These are phyloP conservation scores for Clanis bilineata DNA, from an alignment of 2,888 invertebrate species.

Conservation along the genomic window DNA sequence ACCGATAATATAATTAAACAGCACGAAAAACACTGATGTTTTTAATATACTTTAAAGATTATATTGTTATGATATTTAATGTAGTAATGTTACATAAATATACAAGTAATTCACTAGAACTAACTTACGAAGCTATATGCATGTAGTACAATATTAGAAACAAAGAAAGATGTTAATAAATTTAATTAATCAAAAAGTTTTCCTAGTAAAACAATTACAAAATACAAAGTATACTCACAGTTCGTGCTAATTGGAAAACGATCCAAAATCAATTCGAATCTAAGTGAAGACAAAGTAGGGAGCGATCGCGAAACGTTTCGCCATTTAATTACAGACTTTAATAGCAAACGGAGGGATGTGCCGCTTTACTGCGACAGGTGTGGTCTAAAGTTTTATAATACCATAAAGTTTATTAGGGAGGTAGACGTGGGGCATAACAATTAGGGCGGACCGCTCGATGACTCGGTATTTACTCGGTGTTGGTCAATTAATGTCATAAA, in stretches of 20 bases:
- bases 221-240: background rate
- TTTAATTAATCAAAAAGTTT: background rate
- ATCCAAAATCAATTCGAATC: constrained; percentile 1
- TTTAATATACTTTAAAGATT: too few species aligned
- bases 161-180: background rate
- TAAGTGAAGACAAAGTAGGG: constrained; percentile 2
- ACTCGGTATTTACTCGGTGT: constrained; percentile 1
- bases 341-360: constrained; percentile 22
- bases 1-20: too few species aligned
- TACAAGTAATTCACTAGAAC: too few species aligned
- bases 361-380: constrained; percentile 31
- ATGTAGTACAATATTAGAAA: too few species aligned
- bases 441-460: constrained; percentile 12
- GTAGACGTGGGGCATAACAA: constrained; percentile 17
- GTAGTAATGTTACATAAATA: too few species aligned
- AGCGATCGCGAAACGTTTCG: constrained; percentile 16
- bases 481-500: constrained; percentile 12
- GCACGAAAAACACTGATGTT: too few species aligned
- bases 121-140: too few species aligned
- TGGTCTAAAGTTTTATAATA: constrained; percentile 39
- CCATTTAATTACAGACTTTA: constrained; percentile 35
- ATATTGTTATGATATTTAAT: too few species aligned
- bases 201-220: background rate
- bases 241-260: background rate
- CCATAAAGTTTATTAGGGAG: constrained; percentile 35